A percentile compares a stretch with the other conserved stretches of the same genome.
Evolutionary conservation across 2,797 vertebrate species (phyloP).

Genomic region (Sternotherus odoratus): DNA sequence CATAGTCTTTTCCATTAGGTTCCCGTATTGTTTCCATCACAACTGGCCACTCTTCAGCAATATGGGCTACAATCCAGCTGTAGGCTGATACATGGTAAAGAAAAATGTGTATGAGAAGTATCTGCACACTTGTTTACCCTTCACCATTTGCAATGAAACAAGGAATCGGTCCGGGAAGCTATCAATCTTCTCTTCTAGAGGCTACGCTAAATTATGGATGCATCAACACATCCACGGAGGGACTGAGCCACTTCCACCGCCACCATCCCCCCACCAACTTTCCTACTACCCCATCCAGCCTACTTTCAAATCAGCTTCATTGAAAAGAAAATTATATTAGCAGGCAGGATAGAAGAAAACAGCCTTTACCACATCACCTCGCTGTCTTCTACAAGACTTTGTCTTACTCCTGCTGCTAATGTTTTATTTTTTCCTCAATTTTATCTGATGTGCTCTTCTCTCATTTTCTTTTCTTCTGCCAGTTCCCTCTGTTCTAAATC

Average conservation of each 20-base stretch:
- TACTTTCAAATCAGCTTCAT: not conserved
- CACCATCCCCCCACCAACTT: not conserved
- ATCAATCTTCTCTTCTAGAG: not conserved
- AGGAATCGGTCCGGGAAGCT: not conserved
- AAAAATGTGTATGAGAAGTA: not conserved
- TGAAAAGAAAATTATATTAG: not conserved
- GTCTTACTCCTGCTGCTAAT: not conserved
- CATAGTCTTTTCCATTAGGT: not conserved
- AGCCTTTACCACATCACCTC: not conserved
- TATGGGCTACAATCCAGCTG: not conserved
- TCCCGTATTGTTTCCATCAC: not conserved
- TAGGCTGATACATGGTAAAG: not conserved
- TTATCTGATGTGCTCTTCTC: not conserved
- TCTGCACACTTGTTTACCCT: not conserved
- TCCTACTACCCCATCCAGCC: not conserved
- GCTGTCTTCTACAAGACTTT: not conserved
- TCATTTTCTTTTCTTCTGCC: not conserved
- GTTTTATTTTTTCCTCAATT: not conserved
- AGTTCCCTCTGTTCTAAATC: not conserved
- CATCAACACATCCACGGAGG: fast-evolving
- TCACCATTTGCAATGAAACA: not conserved
- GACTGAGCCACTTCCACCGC: not conserved
- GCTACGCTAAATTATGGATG: not conserved
- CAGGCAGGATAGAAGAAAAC: not conserved
- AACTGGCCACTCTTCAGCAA: fast-evolving